These are phyloP conservation scores for Morpho helenor DNA, from an alignment of 2,888 invertebrate genomes.

Conservation along the genomic window DNA sequence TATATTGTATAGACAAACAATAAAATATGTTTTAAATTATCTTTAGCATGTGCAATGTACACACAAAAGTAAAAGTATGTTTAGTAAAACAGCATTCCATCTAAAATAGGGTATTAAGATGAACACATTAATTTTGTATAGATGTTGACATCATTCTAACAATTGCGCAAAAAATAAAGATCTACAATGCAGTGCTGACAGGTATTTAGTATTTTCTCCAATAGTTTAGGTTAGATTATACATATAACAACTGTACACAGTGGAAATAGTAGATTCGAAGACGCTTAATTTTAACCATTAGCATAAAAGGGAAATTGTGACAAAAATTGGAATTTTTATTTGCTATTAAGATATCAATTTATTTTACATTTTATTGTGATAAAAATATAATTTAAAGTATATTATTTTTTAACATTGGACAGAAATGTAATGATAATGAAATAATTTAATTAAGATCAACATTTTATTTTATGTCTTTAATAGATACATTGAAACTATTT, in stretches of 20 bases:
- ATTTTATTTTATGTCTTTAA: conserved; percentile 19
- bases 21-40: neutral
- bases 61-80: no score
- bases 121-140: neutral
- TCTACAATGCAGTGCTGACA: neutral
- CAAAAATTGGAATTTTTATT: conserved; percentile 18
- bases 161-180: no score
- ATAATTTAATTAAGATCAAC: conserved; percentile 23
- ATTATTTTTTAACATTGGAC: conserved; percentile 20
- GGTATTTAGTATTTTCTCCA: conserved; percentile 1
- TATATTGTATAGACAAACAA: neutral
- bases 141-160: neutral
- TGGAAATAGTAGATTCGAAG: conserved; percentile 8
- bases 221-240: conserved; percentile 1
- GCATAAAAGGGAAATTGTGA: conserved; percentile 10
- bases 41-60: no score
- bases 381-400: conserved; percentile 20
- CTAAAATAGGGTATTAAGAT: neutral
- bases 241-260: neutral
- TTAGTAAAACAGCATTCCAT: neutral
- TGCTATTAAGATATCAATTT: conserved; percentile 21
- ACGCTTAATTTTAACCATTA: conserved; percentile 9
- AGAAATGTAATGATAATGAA: conserved; percentile 24
- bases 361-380: conserved; percentile 22
- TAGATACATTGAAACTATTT: conserved; percentile 18